Evolutionary conservation across 2,888 invertebrate species (phyloP).

Genomic region (Pinctada fucata): DNA sequence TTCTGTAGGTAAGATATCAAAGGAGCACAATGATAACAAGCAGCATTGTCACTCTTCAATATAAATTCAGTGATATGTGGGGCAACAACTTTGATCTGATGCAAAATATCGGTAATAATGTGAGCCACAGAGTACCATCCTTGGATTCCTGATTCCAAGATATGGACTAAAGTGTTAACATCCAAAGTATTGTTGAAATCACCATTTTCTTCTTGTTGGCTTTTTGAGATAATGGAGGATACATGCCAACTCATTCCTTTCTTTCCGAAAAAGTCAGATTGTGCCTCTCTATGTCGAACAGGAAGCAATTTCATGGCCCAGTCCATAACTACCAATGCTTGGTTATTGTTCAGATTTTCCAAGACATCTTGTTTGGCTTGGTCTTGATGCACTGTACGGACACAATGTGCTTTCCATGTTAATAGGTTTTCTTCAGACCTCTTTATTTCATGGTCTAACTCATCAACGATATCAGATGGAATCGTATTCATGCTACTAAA

Average conservation of each 20-base stretch:
- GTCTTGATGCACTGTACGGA: slow-evolving; percentile 8
- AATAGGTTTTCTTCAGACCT: not conserved
- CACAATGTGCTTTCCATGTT: slow-evolving; percentile 19
- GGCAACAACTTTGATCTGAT: not conserved
- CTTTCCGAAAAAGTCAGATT: slow-evolving; percentile 18
- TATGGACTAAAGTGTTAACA: slow-evolving; percentile 9
- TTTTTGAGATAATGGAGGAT: not conserved
- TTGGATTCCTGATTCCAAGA: slow-evolving; percentile 6
- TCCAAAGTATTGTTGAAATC: not conserved
- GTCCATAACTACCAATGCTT: slow-evolving; percentile 11
- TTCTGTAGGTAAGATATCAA: slow-evolving; percentile 13
- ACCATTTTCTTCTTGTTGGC: not conserved
- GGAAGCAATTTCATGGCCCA: slow-evolving; percentile 23
- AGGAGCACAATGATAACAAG: slow-evolving; percentile 13
- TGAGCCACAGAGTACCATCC: slow-evolving; percentile 25
- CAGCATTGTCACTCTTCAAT: slow-evolving; percentile 28
- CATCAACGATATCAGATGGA: slow-evolving; percentile 8
- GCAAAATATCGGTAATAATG: slow-evolving; percentile 10
- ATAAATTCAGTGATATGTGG: slow-evolving; percentile 11
- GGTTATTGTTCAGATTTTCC: not conserved
- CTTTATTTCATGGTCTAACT: not conserved
- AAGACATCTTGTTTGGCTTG: slow-evolving; percentile 9
- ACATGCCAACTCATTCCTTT: slow-evolving; percentile 17
- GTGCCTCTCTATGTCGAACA: slow-evolving; percentile 1
- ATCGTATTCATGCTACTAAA: not conserved